These are phyloP conservation scores for Agonopterix arenella DNA, from an alignment of 2,888 invertebrate genomes.

Conservation along the genomic window DNA sequence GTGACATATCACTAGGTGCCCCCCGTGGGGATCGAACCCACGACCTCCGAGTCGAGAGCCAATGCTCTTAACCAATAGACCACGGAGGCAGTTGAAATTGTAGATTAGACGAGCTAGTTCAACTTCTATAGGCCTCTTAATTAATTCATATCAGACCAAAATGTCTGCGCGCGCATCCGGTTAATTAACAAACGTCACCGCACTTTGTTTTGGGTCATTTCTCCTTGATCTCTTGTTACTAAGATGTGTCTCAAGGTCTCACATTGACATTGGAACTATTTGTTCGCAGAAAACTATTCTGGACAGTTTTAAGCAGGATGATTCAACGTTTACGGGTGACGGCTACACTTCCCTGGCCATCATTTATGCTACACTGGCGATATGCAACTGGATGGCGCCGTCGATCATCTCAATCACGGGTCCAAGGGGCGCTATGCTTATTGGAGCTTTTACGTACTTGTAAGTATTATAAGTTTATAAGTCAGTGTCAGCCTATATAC, in stretches of 20 bases:
- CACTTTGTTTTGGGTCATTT: neutral
- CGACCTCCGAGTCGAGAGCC: too few species aligned
- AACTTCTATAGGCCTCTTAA: too few species aligned
- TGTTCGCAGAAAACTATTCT: slow-evolving; percentile 89
- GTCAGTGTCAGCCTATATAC: too few species aligned
- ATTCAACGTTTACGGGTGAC: slow-evolving; percentile 85
- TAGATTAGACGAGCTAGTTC: too few species aligned
- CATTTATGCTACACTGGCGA: slow-evolving; percentile 92
- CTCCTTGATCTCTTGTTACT: neutral
- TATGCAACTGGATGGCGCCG: slow-evolving; percentile 96
- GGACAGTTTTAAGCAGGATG: slow-evolving; percentile 85
- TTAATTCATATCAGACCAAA: too few species aligned
- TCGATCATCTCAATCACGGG: slow-evolving; percentile 92
- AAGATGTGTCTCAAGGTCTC: slow-evolving; percentile 1
- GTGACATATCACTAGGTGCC: too few species aligned
- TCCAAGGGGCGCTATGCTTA: slow-evolving; percentile 91
- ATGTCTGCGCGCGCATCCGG: too few species aligned
- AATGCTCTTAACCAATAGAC: too few species aligned
- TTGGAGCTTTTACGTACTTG: slow-evolving; percentile 89
- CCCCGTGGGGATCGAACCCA: too few species aligned
- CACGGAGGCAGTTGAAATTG: too few species aligned
- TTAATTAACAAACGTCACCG: neutral
- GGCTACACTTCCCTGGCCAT: slow-evolving; percentile 94
- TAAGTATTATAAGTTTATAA: slow-evolving; percentile 51
- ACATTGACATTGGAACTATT: neutral